Evolutionary conservation across 2,797 vertebrate genomes (phyloP).

Genomic region (Oreochromis grahami): DNA sequence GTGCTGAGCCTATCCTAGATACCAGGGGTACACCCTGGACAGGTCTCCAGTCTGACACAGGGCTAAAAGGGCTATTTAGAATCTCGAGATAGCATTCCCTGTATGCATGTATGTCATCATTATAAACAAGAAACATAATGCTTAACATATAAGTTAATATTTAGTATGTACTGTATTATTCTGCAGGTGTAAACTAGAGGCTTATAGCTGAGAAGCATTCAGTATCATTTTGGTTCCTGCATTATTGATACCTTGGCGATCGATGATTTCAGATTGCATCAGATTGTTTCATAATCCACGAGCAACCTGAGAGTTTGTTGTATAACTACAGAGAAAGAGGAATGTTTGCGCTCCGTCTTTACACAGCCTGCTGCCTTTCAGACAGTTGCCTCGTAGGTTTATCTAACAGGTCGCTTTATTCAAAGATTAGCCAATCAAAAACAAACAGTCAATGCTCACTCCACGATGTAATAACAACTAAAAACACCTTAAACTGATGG

Average conservation of each 20-base stretch:
- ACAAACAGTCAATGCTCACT: background rate
- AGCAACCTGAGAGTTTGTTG: background rate
- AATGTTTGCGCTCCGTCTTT: background rate
- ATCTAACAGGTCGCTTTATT: background rate
- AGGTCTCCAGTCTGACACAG: background rate
- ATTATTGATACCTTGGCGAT: background rate
- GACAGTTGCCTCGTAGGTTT: background rate
- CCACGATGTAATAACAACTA: background rate
- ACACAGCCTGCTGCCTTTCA: background rate
- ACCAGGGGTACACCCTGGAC: background rate
- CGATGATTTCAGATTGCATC: slow-evolving; percentile 9
- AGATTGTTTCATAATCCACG: background rate
- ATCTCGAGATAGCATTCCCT: background rate
- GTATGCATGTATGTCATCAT: background rate
- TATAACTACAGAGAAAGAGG: background rate
- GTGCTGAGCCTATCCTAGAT: background rate
- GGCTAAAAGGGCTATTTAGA: background rate
- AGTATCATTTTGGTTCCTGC: background rate
- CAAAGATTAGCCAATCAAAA: background rate
- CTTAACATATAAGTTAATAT: background rate
- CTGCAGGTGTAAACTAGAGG: background rate
- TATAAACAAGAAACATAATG: background rate
- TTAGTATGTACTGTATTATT: background rate
- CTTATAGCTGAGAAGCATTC: background rate
- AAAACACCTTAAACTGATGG: background rate